Evolutionary conservation across 2,888 invertebrate genomes (phyloP).

Genomic region (Callinectes sapidus): DNA sequence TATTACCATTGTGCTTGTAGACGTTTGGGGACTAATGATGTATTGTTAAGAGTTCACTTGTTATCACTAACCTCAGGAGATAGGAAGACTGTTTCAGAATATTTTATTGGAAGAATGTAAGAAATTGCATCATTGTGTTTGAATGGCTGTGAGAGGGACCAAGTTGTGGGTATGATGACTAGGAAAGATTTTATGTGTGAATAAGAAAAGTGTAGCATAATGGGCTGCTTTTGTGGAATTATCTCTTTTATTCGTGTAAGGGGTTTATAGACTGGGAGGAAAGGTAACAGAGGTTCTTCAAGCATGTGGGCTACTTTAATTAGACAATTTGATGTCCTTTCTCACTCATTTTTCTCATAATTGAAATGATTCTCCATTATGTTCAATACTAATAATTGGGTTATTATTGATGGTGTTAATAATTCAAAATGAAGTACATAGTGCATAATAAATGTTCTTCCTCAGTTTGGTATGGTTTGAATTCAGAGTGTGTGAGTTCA

Average conservation of each 20-base stretch:
- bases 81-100: not conserved
- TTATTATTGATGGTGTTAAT: not conserved
- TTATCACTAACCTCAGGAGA: not conserved
- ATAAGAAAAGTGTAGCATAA: not conserved
- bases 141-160: not conserved
- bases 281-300: not conserved
- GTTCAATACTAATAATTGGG: not conserved
- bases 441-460: not conserved
- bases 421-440: not conserved
- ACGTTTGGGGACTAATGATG: not conserved
- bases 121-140: not conserved
- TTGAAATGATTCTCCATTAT: not conserved
- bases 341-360: not conserved
- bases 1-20: not conserved
- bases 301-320: not conserved
- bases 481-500: not conserved
- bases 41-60: not conserved
- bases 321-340: not conserved
- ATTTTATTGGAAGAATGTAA: not conserved
- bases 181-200: not conserved
- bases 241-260: not conserved
- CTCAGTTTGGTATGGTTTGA: not conserved
- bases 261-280: not conserved
- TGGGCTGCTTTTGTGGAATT: not conserved
- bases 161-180: not conserved